phyloP scores from a whole-genome alignment of 2,113 vertebrate species.

The Formicarius rufipectus region DNA sequence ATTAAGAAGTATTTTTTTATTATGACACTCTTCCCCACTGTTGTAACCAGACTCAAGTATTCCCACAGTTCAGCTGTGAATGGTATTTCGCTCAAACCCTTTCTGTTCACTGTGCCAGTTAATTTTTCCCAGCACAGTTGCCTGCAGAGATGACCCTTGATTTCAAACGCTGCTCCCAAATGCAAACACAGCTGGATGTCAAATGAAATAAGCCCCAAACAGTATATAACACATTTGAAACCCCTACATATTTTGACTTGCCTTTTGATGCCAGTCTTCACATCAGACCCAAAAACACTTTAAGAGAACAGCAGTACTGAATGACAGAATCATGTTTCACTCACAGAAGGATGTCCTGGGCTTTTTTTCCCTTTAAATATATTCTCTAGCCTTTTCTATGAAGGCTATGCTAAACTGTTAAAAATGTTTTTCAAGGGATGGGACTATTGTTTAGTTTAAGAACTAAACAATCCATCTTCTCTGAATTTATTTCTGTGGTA shows the following conservation, averaged over 20 bases:
- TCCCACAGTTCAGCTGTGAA: conserved; percentile 12
- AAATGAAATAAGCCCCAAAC: conserved; percentile 36
- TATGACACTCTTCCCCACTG: not conserved
- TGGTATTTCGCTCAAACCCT: conserved; percentile 18
- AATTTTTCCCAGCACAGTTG: conserved; percentile 36
- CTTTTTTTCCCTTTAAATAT: not conserved
- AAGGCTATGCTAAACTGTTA: conserved; percentile 6
- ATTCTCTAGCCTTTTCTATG: not conserved
- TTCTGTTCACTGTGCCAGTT: not conserved
- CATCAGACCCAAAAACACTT: conserved; percentile 6
- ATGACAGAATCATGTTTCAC: conserved; percentile 27
- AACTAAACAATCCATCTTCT: not conserved
- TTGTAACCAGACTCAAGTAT: conserved; percentile 22
- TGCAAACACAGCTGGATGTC: conserved; percentile 43
- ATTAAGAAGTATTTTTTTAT: conserved; percentile 47
- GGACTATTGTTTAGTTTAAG: conserved; percentile 3
- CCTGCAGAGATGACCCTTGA: conserved; percentile 48
- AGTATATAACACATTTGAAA: conserved; percentile 48
- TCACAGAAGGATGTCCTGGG: not conserved
- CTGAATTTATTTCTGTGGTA: not conserved
- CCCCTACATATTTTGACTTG: not conserved
- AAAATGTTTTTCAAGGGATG: conserved; percentile 20
- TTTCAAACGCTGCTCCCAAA: conserved; percentile 54
- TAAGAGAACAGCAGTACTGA: conserved; percentile 46
- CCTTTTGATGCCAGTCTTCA: conserved; percentile 53